These are phyloP conservation scores for Tipula unca DNA, from an alignment of 2,888 invertebrate genomes.

Conservation along the genomic window DNA sequence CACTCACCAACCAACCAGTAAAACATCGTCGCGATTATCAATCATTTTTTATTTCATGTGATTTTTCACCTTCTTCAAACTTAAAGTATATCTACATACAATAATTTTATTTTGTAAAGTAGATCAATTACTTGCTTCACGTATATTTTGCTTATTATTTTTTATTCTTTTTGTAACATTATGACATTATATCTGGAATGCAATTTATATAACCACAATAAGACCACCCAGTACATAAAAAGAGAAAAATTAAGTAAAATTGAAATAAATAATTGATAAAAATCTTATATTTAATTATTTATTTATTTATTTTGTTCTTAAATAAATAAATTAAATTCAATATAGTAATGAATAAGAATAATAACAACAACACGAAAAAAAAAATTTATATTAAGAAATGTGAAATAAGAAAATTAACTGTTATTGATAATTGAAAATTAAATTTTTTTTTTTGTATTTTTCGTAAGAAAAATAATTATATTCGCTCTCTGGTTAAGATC, in stretches of 20 bases:
- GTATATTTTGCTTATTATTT: not conserved
- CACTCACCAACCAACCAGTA: not conserved
- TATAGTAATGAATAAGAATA: not conserved
- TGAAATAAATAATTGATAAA: conserved; percentile 14
- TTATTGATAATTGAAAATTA: conserved; percentile 8
- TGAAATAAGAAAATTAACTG: conserved; percentile 14
- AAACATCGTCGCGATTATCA: not conserved
- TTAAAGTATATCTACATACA: not conserved
- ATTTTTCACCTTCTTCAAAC: not conserved
- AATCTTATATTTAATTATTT: conserved; percentile 14
- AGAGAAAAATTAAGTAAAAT: not conserved
- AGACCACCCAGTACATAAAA: not conserved
- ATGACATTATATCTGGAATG: conserved; percentile 14
- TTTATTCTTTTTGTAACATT: not conserved
- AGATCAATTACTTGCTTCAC: not conserved
- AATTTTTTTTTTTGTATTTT: not conserved
- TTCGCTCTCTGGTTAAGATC: conserved; percentile 8
- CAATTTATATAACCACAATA: not conserved
- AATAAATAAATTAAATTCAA: not conserved
- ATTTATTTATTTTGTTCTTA: not conserved
- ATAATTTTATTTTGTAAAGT: not conserved
- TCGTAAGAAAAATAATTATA: conserved; percentile 14
- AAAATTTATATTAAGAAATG: not conserved
- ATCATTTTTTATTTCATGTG: not conserved
- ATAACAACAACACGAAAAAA: not conserved